Percentiles rank a stretch among this genome's conserved stretches.
These are phyloP conservation scores for Melikaiella ostensackeni DNA, from an alignment of 2,888 invertebrate genomes.

Conservation along the genomic window DNA sequence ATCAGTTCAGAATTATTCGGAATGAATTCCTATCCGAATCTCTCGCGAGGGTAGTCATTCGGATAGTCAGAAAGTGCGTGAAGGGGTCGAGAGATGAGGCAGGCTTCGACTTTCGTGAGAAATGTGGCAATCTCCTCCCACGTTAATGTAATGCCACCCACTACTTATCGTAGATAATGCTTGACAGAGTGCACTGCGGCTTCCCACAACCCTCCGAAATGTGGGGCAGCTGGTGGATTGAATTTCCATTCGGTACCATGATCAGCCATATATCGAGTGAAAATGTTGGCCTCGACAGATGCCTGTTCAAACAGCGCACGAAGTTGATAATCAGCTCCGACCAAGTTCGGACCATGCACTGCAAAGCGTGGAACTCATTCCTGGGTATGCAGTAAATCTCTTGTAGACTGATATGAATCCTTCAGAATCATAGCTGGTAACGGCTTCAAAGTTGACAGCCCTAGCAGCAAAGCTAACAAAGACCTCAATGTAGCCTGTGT, in stretches of 20 bases:
- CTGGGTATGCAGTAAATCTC: too few relatives aligned
- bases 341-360: constrained; percentile 4
- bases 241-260: not conserved
- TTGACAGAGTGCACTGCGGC: not conserved
- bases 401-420: not conserved
- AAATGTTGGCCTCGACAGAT: not conserved
- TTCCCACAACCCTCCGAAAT: constrained; percentile 3
- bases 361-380: not conserved
- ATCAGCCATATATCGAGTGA: not conserved
- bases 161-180: not conserved
- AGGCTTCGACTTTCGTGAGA: too few relatives aligned
- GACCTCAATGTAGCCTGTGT: not conserved
- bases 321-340: constrained; percentile 3
- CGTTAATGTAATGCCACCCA: not conserved
- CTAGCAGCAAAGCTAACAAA: too few relatives aligned
- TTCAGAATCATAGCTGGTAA: not conserved
- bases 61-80: too few relatives aligned
- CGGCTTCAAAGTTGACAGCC: not conserved
- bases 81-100: too few relatives aligned
- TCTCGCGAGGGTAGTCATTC: too few relatives aligned
- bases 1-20: too few relatives aligned
- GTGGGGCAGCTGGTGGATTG: constrained; percentile 1
- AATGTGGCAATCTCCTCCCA: not conserved
- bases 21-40: too few relatives aligned
- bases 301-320: not conserved